Base-by-base conservation (phyloP, 2,797 vertebrate species). In the Sternotherus odoratus region DNA sequence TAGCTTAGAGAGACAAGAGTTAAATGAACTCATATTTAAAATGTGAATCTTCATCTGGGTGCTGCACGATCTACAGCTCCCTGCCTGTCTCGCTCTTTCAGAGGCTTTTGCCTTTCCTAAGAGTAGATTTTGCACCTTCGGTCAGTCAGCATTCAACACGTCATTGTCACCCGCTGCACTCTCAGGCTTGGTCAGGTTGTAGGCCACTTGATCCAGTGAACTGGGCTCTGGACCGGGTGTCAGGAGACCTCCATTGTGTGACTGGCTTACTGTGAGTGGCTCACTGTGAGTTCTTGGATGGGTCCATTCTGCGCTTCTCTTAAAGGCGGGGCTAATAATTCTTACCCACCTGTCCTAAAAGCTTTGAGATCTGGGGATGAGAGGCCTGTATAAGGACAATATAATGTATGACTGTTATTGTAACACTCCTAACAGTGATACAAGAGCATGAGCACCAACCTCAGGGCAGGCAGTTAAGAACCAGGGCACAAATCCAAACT, bases 61-160 rank as follows among this genome's bases (percentile, higher is more conserved):
- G 90, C 95, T 90, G 0, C 95, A 77, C 94, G 89, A 95, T 77
- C 81, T 85, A 87, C 79, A 50, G 85, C 92, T 96, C 54, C 87
- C 39, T 21, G 75, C 82, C 53, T 46, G 85, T 36, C 5, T 24
- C 69, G 89, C 85, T 94, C 87, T 95, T 66, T 66, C 63, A 36
- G 63, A 66, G 63, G 9, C 33, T 33, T 33, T 95, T 97, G 88
- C 79, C 93, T 96, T 96, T 93, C 87, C 49, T 57, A 75, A 53
- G 91, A 94, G n/a, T 95, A 94, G 69, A 85, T 77, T 84, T 95
- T 91, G 83, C 39, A 57, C 24, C 80, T 79, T 26, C 33, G 84
- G 80, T 15, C 92, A 93, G 17, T 53, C 84, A 46, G 79, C 85
- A 66, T 12, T 36, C 75, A 53, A 28, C 80, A 23, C 80, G 11